A percentile compares a stretch with the other conserved stretches of the same genome.
These are phyloP conservation scores for Planiliza haematocheilus DNA, from an alignment of 2,113 vertebrate genomes.

Conservation along the genomic window DNA sequence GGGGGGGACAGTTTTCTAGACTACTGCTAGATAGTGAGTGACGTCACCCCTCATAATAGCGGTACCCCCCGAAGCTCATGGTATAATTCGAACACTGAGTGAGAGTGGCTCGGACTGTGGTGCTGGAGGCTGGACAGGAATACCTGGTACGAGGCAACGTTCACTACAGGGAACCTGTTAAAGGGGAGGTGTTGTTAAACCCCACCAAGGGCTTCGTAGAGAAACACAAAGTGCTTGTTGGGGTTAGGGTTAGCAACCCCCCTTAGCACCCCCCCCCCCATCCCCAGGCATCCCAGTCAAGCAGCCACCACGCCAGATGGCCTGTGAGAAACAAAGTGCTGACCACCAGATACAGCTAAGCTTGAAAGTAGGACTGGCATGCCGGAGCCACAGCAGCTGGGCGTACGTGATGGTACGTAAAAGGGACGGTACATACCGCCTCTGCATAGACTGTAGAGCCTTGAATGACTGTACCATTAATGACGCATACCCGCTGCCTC, in stretches of 20 bases:
- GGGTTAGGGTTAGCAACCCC: background rate
- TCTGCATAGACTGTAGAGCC: constrained; percentile 43
- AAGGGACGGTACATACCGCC: constrained; percentile 33
- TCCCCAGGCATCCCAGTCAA: constrained; percentile 29
- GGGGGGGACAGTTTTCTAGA: too few relatives aligned
- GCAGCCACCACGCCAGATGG: constrained; percentile 32
- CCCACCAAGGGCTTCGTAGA: constrained; percentile 11
- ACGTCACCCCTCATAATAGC: too few relatives aligned
- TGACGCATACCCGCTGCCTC: constrained; percentile 32
- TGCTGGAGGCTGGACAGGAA: background rate
- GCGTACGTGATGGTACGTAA: constrained; percentile 48
- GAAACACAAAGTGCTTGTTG: constrained; percentile 9
- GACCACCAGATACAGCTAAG: constrained; percentile 35
- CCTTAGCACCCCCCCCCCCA: constrained; percentile 11
- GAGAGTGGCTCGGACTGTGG: too few relatives aligned
- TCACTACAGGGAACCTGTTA: background rate
- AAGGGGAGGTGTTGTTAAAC: constrained; percentile 2
- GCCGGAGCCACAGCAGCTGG: constrained; percentile 48
- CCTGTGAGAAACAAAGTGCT: constrained; percentile 14
- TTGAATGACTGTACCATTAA: constrained; percentile 42
- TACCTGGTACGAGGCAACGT: background rate
- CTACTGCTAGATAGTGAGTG: too few relatives aligned
- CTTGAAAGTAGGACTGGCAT: background rate
- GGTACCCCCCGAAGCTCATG: too few relatives aligned
- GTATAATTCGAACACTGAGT: too few relatives aligned